Conservation (phyloP, 2,888 invertebrate genomes). For the Mellilla xanthometata region DNA sequence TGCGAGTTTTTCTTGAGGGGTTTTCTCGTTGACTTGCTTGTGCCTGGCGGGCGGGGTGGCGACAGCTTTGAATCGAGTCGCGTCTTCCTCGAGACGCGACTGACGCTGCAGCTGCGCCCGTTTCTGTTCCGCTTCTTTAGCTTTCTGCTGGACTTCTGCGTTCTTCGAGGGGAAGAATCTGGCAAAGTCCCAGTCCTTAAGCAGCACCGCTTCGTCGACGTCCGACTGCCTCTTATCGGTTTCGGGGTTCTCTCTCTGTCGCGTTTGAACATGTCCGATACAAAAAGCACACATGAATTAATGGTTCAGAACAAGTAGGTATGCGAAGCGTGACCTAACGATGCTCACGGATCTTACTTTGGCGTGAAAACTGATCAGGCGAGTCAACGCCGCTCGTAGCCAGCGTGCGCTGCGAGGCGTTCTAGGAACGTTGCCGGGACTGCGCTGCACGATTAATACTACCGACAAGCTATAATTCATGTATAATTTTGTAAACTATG, state of each 20-base stretch:
- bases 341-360: slow-evolving; percentile 79
- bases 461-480: no score
- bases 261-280: slow-evolving; percentile 68
- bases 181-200: slow-evolving; percentile 94
- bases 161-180: slow-evolving; percentile 88
- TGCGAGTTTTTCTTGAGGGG: slow-evolving; percentile 70
- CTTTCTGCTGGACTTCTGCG: slow-evolving; percentile 53
- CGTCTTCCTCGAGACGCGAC: slow-evolving; percentile 73
- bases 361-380: slow-evolving; percentile 58
- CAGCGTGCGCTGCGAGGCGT: no score
- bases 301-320: slow-evolving; percentile 35
- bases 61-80: slow-evolving; percentile 67
- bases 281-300: slow-evolving; percentile 63
- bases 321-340: slow-evolving; percentile 36
- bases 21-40: slow-evolving; percentile 63
- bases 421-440: no score
- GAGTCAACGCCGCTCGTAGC: slow-evolving; percentile 4
- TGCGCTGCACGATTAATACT: no score
- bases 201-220: slow-evolving; percentile 89
- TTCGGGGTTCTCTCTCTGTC: slow-evolving; percentile 67
- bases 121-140: slow-evolving; percentile 69
- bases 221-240: slow-evolving; percentile 77
- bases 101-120: slow-evolving; percentile 69
- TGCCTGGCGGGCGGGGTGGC: slow-evolving; percentile 70
- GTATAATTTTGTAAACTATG: no score